A percentile compares a stretch with the other conserved stretches of the same genome.
Conservation (phyloP, 2,797 vertebrate genomes). For the Brachymystax lenok region DNA sequence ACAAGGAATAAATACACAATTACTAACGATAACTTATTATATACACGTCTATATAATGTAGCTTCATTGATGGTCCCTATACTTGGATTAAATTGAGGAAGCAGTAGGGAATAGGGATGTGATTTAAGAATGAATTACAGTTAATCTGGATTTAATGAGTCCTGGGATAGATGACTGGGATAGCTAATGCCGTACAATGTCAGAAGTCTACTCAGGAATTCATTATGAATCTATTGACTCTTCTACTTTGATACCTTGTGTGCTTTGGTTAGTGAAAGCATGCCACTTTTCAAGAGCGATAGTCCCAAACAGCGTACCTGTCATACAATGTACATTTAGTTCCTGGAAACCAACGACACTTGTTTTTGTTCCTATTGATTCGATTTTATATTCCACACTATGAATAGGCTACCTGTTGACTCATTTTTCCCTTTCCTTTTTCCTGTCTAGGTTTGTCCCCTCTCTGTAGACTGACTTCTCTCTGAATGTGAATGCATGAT, state of each 20-base stretch:
- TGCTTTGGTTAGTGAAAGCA: neutral
- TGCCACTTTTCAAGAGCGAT: neutral
- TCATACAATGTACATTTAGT: neutral
- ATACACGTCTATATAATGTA: neutral
- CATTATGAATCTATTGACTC: neutral
- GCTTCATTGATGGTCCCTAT: neutral
- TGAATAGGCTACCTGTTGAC: neutral
- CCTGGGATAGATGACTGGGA: neutral
- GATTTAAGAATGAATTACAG: neutral
- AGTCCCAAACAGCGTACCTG: neutral
- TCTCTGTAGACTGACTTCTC: neutral
- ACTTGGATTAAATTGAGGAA: neutral
- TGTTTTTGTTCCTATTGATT: neutral
- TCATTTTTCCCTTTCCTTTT: neutral
- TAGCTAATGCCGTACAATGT: neutral
- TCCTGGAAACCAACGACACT: neutral
- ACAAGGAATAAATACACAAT: too few species aligned
- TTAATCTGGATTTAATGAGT: neutral
- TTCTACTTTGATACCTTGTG: neutral
- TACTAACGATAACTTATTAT: too few species aligned
- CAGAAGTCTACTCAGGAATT: neutral
- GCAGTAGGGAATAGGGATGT: neutral
- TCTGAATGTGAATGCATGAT: neutral
- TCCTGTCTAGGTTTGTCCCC: neutral
- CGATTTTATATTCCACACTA: neutral